Evolutionary conservation across 1,140 invertebrate genomes (phyloP), one percentile per base, ranked within the genome.

Genomic region (Scaptodrosophila lebanonensis): DNA sequence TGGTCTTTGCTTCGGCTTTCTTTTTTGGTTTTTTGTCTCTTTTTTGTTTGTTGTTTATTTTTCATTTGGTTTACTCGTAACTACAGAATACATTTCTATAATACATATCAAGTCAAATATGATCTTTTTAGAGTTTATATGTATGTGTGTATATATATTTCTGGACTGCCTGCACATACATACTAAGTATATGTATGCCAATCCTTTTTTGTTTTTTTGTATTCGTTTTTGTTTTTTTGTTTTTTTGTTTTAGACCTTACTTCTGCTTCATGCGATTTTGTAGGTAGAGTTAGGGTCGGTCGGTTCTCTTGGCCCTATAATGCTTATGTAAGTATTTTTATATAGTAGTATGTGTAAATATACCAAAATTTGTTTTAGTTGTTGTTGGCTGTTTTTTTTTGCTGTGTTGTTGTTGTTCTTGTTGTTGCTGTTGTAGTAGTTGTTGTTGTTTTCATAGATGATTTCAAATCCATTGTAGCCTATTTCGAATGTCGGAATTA

Each of bases 1-100:
- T 83, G 77, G 77, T 83, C 77, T 83, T 83, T 83, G 77, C 72
- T 72, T 83, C 77, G 71, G 64, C 71, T 83, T 63, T 65, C 64
- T 48, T 77, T 79, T 62, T n/a, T n/a, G n/a, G n/a, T n/a, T n/a
- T n/a, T n/a, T n/a, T n/a, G n/a, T n/a, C n/a, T n/a, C n/a, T n/a
- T n/a, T n/a, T n/a, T n/a, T n/a, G n/a, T n/a, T n/a, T n/a, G n/a
- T n/a, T n/a, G n/a, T n/a, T n/a, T n/a, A n/a, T n/a, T n/a, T n/a
- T n/a, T n/a, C n/a, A n/a, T n/a, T n/a, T n/a, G n/a, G n/a, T n/a
- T n/a, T n/a, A n/a, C n/a, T n/a, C n/a, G n/a, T n/a, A 68, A 51
- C 64, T 79, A 79, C 64, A 58, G 68, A 73, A 72, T 77, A 79
- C 73, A 67, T 73, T 79, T 63, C 66, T 77, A 79, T 68, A 77